Percentiles rank a stretch among this genome's conserved stretches.
phyloP scores from a whole-genome alignment of 92 coral and sea anemone species.

The Porites lobata region DNA sequence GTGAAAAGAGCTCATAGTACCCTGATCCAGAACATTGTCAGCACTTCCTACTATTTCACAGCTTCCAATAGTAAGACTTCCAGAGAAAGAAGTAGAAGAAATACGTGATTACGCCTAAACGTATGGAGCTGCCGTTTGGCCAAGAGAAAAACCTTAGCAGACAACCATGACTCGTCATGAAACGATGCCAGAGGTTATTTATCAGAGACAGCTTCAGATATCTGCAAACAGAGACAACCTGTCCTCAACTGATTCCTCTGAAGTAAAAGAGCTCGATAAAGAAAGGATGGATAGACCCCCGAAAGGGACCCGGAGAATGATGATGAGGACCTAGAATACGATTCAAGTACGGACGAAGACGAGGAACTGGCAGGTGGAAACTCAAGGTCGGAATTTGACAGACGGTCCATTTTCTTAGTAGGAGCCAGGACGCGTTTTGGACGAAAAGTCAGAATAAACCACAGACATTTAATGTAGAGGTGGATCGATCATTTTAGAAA shows the following conservation, averaged over 20 bases:
- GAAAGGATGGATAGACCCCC: not conserved
- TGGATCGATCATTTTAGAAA: no score
- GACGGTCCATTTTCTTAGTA: slow-evolving; percentile 44
- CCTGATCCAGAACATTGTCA: no score
- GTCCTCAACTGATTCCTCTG: slow-evolving; percentile 4
- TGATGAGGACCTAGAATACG: slow-evolving; percentile 37
- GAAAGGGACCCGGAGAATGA: slow-evolving; percentile 7
- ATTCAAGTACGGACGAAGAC: slow-evolving; percentile 49
- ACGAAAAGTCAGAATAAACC: slow-evolving; percentile 49
- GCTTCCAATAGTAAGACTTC: not conserved
- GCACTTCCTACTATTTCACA: no score
- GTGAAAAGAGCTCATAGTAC: no score
- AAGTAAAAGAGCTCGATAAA: not conserved
- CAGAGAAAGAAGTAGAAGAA: slow-evolving; percentile 28
- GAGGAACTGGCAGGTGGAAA: slow-evolving; percentile 4
- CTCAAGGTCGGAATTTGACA: slow-evolving; percentile 14
- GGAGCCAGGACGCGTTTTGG: slow-evolving; percentile 35
- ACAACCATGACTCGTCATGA: slow-evolving; percentile 45
- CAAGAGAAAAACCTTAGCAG: slow-evolving; percentile 17
- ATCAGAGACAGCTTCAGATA: no score
- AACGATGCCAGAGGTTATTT: slow-evolving; percentile 33
- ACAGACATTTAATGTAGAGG: slow-evolving; percentile 21
- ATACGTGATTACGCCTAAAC: slow-evolving; percentile 34
- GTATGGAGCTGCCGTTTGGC: not conserved
- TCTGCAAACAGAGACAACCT: slow-evolving; percentile 19